These are phyloP conservation scores for Heliconius charithonia DNA, from an alignment of 2,888 invertebrate species.

Conservation along the genomic window DNA sequence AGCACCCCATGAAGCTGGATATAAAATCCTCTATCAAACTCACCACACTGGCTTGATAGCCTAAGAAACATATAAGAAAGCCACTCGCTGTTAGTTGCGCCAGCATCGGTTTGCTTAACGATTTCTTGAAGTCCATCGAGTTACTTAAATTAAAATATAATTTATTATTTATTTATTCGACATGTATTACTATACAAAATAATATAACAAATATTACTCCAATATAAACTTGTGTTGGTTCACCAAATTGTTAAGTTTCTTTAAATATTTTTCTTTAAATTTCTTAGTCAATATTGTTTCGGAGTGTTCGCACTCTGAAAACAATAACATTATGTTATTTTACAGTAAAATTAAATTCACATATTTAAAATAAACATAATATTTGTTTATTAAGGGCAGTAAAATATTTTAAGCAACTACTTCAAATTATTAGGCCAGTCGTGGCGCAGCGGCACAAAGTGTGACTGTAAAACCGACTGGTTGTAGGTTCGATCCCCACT, in stretches of 20 bases:
- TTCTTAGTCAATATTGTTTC: slow-evolving; percentile 36
- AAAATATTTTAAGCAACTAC: too few species aligned
- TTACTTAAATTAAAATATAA: slow-evolving; percentile 53
- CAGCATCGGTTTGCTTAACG: slow-evolving; percentile 68
- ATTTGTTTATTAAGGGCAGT: neutral
- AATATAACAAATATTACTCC: slow-evolving; percentile 36
- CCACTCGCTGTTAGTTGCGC: slow-evolving; percentile 68
- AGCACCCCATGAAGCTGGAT: too few species aligned
- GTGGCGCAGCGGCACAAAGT: too few species aligned
- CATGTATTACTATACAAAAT: neutral
- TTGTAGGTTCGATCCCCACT: too few species aligned
- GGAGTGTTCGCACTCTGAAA: slow-evolving; percentile 35
- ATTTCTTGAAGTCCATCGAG: slow-evolving; percentile 60
- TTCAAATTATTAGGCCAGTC: too few species aligned
- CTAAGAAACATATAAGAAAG: slow-evolving; percentile 61
- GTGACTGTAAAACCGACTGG: too few species aligned
- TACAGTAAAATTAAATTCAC: neutral
- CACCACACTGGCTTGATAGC: slow-evolving; percentile 45
- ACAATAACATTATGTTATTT: neutral
- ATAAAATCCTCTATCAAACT: neutral
- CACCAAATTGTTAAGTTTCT: slow-evolving; percentile 47
- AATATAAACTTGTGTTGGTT: slow-evolving; percentile 52
- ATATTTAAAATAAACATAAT: neutral
- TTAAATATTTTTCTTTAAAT: slow-evolving; percentile 45
- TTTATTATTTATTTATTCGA: neutral